Evolutionary conservation across 2,113 vertebrate genomes (phyloP), one percentile per base, ranked within the genome.

Genomic region (Aramus guarauna): DNA sequence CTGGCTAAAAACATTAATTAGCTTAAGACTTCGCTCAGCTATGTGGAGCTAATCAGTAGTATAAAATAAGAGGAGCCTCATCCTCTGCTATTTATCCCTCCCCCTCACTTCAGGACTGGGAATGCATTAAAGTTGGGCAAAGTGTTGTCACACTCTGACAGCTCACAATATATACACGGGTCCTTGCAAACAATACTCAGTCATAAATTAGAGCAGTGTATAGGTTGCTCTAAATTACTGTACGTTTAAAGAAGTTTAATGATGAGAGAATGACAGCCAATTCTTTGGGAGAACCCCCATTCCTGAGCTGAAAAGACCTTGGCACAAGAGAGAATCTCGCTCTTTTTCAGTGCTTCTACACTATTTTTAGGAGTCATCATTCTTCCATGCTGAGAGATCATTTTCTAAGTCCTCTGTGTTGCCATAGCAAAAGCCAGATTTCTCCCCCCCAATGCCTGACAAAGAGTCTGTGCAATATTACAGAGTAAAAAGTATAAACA

Each of bases 331-430:
- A 87, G n/a, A 74, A 64, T 60, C 94, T 94, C 7, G 0, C 72
- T 90, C 55, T 93, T 93, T 96, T 86, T 93, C 85, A 84, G 39
- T 29, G 75, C 80, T 90, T 72, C 79, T 84, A 66, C 79, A 56
- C 82, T 96, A 90, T 94, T 96, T 95, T 95, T 89, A 91, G 79
- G 72, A 93, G 85, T 82, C 88, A 92, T 96, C 88, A 94, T 84
- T 97, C 95, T 92, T 96, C 85, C 83, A 90, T 59, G 66, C 91
- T 92, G 91, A 94, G 85, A 95, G 88, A 95, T 96, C 79, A 96
- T 94, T 96, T 94, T 91, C 82, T 88, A 93, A 94, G 91, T 95
- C 72, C 56, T 84, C 88, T 48, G 78, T 92, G 96, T 96, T 96
- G 73, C 96, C 90, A 97, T 96, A 96, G 96, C 60, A 92, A 94